phyloP scores from a whole-genome alignment of 2,113 vertebrate genomes.

The Tetraodon nigroviridis region DNA sequence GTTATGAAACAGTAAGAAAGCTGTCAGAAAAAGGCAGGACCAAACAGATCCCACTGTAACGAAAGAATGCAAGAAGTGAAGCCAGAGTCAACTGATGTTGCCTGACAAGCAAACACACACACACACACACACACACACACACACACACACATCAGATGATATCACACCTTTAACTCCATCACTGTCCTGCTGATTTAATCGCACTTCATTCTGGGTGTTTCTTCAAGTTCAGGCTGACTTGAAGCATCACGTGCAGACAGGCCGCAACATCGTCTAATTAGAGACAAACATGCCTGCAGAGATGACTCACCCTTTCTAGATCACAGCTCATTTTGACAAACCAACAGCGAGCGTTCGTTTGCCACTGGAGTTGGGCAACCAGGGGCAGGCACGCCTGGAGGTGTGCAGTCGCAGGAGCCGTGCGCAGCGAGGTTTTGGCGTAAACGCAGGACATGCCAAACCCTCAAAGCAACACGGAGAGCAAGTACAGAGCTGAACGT shows the following conservation, averaged over 20 bases:
- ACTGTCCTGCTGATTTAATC: neutral
- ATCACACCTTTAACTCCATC: constrained; percentile 8
- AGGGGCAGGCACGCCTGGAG: no score
- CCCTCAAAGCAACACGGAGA: neutral
- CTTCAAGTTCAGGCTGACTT: neutral
- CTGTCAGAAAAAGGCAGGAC: constrained; percentile 49
- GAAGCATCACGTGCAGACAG: constrained; percentile 5
- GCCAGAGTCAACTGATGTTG: constrained; percentile 21
- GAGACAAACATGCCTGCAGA: constrained; percentile 22
- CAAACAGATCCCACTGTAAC: constrained; percentile 47
- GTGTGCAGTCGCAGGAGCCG: neutral
- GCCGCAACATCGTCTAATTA: constrained; percentile 4
- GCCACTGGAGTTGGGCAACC: constrained; percentile 13
- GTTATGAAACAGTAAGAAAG: constrained; percentile 5
- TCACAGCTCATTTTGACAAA: constrained; percentile 22
- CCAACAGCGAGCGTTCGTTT: no score
- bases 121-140: constrained; percentile 7
- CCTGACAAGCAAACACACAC: constrained; percentile 9
- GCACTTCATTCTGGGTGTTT: neutral
- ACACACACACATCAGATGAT: neutral
- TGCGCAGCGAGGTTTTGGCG: neutral
- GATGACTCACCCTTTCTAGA: constrained; percentile 4
- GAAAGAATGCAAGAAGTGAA: constrained; percentile 40
- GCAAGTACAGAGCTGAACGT: constrained; percentile 14
- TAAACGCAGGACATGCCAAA: constrained; percentile 21